Evolutionary conservation across 2,113 vertebrate genomes (phyloP).

Genomic region (Guaruba guarouba): DNA sequence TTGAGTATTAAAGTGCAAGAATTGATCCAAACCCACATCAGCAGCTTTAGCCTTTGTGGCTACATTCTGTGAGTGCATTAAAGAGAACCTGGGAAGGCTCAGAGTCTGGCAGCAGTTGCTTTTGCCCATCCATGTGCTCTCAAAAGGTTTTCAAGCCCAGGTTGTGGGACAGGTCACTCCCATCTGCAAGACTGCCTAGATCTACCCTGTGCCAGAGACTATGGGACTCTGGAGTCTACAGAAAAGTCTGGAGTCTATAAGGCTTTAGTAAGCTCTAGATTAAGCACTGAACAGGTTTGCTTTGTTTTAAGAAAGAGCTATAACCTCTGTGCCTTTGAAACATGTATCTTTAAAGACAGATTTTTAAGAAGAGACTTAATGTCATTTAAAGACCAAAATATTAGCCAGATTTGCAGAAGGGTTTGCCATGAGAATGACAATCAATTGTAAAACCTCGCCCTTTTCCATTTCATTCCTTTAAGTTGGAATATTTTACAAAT

Average conservation of each 20-base stretch:
- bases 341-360: background rate
- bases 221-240: background rate
- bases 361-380: background rate
- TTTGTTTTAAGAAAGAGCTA: background rate
- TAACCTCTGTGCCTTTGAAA: background rate
- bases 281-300: background rate
- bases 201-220: background rate
- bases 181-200: background rate
- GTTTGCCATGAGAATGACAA: background rate
- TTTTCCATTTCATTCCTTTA: background rate
- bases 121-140: background rate
- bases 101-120: background rate
- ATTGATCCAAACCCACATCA: background rate
- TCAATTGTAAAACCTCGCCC: background rate
- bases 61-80: background rate
- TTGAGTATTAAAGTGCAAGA: background rate
- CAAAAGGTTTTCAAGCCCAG: background rate
- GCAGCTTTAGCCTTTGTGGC: background rate
- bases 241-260: background rate
- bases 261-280: background rate
- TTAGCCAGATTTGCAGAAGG: background rate
- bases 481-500: background rate
- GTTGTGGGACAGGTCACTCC: background rate
- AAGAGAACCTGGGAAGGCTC: background rate
- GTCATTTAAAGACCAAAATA: background rate